phyloP scores from a whole-genome alignment of 1,140 invertebrate genomes.

The Camponotus floridanus region DNA sequence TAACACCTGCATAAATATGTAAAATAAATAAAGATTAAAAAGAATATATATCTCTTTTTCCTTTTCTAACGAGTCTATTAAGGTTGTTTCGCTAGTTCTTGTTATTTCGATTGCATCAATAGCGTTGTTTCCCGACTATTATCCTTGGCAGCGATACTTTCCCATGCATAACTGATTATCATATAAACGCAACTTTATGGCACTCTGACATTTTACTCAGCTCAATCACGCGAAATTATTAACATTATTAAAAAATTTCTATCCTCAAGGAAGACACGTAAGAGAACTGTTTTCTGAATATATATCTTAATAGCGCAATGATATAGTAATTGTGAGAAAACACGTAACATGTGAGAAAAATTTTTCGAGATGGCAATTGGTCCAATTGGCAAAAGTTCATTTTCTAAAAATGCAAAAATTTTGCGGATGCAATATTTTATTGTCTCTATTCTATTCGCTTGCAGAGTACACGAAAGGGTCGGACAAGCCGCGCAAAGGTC shows the following conservation, averaged over 20 bases:
- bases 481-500: neutral
- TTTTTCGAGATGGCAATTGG: neutral
- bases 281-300: neutral
- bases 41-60: neutral
- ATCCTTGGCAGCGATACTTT: slow-evolving; percentile 45
- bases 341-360: neutral
- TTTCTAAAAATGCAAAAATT: neutral
- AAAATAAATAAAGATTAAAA: neutral
- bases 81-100: neutral
- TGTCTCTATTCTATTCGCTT: neutral
- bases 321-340: no score
- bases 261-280: neutral
- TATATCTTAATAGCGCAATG: no score
- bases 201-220: slow-evolving; percentile 21
- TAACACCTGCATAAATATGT: neutral
- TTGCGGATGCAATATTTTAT: neutral
- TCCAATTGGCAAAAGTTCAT: neutral
- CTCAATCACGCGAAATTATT: neutral
- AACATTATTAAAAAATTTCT: slow-evolving; percentile 28
- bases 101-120: neutral
- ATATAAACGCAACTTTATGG: neutral
- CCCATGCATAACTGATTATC: slow-evolving; percentile 37
- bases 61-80: neutral
- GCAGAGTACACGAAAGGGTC: neutral
- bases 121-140: neutral